Evolutionary conservation across 2,797 vertebrate genomes (phyloP).

Genomic region (Mormyrus hasselquistii): DNA sequence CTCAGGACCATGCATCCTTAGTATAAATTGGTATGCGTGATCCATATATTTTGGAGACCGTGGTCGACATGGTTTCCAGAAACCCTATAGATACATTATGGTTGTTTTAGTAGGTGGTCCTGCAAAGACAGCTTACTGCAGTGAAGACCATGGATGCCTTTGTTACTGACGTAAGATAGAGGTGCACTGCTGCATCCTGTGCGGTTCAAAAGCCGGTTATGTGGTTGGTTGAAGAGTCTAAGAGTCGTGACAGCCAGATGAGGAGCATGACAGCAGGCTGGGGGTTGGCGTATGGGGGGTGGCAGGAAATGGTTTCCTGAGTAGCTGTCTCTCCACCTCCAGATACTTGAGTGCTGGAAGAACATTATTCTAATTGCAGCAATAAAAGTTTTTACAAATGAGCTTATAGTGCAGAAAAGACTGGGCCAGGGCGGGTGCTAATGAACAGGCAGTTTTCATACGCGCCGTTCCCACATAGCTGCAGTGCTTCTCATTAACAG

Average conservation of each 20-base stretch:
- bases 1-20: neutral
- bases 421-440: neutral
- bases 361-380: slow-evolving; percentile 10
- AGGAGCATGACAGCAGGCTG: neutral
- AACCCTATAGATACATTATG: neutral
- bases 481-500: slow-evolving; percentile 14
- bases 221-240: neutral
- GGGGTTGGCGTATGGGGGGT: neutral
- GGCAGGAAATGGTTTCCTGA: neutral
- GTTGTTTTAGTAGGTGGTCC: neutral
- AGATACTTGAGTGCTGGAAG: neutral
- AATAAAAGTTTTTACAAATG: slow-evolving; percentile 25
- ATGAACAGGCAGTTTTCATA: slow-evolving; percentile 6
- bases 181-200: neutral
- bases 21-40: neutral
- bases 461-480: neutral
- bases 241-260: slow-evolving; percentile 3
- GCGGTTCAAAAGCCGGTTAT: neutral
- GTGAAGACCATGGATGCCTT: neutral
- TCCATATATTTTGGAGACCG: neutral
- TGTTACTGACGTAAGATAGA: neutral
- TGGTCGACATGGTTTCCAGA: neutral
- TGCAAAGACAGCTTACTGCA: neutral
- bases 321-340: neutral
- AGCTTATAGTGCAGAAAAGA: slow-evolving; percentile 21